Evolutionary conservation across 2,797 vertebrate species (phyloP), one percentile per base, ranked within the genome.

Genomic region (Salmo trutta): DNA sequence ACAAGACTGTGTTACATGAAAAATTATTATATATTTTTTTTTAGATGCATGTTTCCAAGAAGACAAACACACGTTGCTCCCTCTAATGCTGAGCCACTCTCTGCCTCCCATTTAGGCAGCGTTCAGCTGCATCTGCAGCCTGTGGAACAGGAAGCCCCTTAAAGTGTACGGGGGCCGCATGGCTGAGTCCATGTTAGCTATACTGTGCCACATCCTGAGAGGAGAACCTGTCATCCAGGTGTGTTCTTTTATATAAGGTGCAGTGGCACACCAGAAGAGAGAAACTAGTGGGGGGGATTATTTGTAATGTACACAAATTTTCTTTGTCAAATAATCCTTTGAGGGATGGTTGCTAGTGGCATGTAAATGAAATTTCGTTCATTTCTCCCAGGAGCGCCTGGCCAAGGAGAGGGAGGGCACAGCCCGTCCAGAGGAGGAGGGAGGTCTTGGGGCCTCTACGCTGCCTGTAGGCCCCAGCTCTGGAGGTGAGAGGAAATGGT

Each of bases 101-200:
- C 12, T 47, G 41, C 12, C 2, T 47, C 41, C 41, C 41, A 14
- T 47, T 10, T 14, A 98, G 97, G 97, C 96, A 80, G 96, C 97
- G 14, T 98, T 98, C 85, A 96, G 72, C 79, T 98, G 97, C 89
- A 98, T 98, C 82, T 96, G 96, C 79, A 98, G 95, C 88, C 88
- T 98, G 73, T 98, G 97, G 97, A 97, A 98, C 78, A 94, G 97
- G 65, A 97, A 96, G 80, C 97, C 97, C 0, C 90, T 98, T 74
- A 98, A 98, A 79, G 96, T 98, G 10, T 98, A 98, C 12, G 97
- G 97, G 1, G 97, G 96, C 5, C 95, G 97, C 71, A 98, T 98
- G 97, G 97, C 97, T 5, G 97, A 98, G 85, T 98, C 97, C 75
- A 98, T 98, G 97, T 88, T 98, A 79, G 97, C 97, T 71, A 98